Evolutionary conservation across 2,113 vertebrate species (phyloP).

Genomic region (Naja naja): DNA sequence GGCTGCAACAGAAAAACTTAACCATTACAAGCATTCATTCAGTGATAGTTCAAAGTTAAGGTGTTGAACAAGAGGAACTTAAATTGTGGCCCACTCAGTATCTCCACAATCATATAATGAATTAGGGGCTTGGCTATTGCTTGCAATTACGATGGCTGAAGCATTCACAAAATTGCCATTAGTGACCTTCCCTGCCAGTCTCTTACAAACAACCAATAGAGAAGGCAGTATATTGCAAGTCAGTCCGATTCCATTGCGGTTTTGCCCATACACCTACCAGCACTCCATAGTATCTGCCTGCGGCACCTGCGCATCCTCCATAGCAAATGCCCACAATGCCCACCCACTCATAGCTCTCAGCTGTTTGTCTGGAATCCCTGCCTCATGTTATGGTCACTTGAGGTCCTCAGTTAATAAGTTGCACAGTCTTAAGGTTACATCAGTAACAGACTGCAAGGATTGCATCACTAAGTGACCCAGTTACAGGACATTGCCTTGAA

Average conservation of each 20-base stretch:
- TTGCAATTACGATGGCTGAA: not conserved
- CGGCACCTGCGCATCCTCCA: not conserved
- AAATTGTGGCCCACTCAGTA: not conserved
- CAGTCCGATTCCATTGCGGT: not conserved
- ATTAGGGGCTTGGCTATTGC: not conserved
- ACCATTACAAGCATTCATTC: not conserved
- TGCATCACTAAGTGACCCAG: not conserved
- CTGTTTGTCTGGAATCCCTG: not conserved
- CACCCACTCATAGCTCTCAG: not conserved
- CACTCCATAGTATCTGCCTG: not conserved
- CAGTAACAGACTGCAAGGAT: not conserved
- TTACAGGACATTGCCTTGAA: not conserved
- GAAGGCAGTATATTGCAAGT: not conserved
- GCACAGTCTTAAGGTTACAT: not conserved
- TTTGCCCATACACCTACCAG: not conserved
- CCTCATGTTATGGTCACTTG: not conserved
- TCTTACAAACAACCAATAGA: not conserved
- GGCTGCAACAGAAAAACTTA: not conserved
- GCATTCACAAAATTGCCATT: not conserved
- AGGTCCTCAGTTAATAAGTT: not conserved
- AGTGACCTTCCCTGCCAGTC: not conserved
- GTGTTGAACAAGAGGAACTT: not conserved
- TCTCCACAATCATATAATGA: not conserved
- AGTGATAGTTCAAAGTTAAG: not conserved
- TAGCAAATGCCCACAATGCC: not conserved